Percentiles rank a stretch among this genome's conserved stretches.
These are phyloP conservation scores for Dascillus cervinus DNA, from an alignment of 2,888 invertebrate genomes.

Conservation along the genomic window DNA sequence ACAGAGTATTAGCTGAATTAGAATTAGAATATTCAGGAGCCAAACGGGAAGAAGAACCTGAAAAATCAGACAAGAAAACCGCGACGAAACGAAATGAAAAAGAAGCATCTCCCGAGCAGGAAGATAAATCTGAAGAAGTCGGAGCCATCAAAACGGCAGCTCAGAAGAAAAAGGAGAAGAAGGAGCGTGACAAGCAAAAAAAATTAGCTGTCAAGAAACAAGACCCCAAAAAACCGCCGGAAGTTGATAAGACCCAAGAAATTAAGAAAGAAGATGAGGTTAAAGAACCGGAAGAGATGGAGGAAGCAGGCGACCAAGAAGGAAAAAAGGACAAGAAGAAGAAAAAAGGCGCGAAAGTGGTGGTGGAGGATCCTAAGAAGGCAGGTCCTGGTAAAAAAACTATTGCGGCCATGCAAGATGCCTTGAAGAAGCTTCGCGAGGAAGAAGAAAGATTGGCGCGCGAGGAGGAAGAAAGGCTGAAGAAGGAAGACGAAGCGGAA, in stretches of 20 bases:
- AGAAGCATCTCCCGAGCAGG: conserved; percentile 36
- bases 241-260: conserved; percentile 22
- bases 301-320: conserved; percentile 25
- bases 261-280: conserved; percentile 23
- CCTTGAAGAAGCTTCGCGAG: conserved; percentile 78
- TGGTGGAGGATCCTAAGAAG: conserved; percentile 50
- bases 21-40: conserved; percentile 71
- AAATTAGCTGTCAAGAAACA: conserved; percentile 18
- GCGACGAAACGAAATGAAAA: conserved; percentile 24
- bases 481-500: conserved; percentile 67
- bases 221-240: conserved; percentile 19
- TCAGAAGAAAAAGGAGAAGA: conserved; percentile 85
- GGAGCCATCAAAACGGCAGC: conserved; percentile 70
- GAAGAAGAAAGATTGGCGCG: conserved; percentile 70
- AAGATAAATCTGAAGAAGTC: conserved; percentile 42
- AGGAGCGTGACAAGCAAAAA: conserved; percentile 64
- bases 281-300: conserved; percentile 36
- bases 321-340: conserved; percentile 10
- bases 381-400: conserved; percentile 77
- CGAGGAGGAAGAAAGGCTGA: conserved; percentile 76
- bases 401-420: conserved; percentile 88
- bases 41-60: conserved; percentile 46
- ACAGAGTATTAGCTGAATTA: conserved; percentile 75
- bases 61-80: conserved; percentile 34
- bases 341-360: conserved; percentile 20